A percentile compares a stretch with the other conserved stretches of the same genome.
Evolutionary conservation across 1,140 invertebrate species (phyloP).

Genomic region (Drosophila hydei): DNA sequence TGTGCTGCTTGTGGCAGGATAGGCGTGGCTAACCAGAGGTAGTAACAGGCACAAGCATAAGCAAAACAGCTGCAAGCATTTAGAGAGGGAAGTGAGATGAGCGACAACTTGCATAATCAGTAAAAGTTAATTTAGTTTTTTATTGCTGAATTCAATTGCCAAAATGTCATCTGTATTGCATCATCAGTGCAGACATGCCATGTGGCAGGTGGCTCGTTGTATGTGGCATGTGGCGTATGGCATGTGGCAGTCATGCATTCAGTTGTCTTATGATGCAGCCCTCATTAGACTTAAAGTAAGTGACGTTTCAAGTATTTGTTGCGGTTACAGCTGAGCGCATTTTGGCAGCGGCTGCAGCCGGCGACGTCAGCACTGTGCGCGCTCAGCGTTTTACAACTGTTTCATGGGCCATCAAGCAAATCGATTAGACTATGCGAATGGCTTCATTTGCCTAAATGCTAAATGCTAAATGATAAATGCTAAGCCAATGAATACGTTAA

Average conservation of each 20-base stretch:
- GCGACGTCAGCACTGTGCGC: conserved; percentile 15
- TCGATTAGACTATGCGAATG: conserved; percentile 17
- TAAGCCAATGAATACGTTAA: conserved; percentile 12
- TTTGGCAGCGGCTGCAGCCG: conserved; percentile 23
- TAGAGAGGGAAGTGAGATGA: background rate
- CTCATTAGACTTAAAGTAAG: conserved; percentile 15
- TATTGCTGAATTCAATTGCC: conserved; percentile 32
- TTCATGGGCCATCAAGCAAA: conserved; percentile 57
- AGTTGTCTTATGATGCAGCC: conserved; percentile 48
- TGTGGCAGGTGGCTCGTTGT: conserved; percentile 20
- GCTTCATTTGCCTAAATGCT: conserved; percentile 20
- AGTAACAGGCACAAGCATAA: conserved; percentile 65
- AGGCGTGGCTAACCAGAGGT: conserved; percentile 62
- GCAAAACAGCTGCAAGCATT: conserved; percentile 45
- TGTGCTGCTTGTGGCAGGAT: conserved; percentile 49
- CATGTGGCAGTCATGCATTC: conserved; percentile 57
- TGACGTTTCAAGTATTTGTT: background rate
- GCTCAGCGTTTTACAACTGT: conserved; percentile 41
- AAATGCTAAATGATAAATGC: background rate
- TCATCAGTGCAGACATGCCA: conserved; percentile 20
- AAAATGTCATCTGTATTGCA: conserved; percentile 31
- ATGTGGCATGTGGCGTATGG: conserved; percentile 11
- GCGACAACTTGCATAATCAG: conserved; percentile 33
- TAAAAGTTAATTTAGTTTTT: conserved; percentile 12
- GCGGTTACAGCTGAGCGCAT: conserved; percentile 44